These are phyloP conservation scores for Epistrophella euchroma DNA, from an alignment of 2,888 invertebrate species.

Conservation along the genomic window DNA sequence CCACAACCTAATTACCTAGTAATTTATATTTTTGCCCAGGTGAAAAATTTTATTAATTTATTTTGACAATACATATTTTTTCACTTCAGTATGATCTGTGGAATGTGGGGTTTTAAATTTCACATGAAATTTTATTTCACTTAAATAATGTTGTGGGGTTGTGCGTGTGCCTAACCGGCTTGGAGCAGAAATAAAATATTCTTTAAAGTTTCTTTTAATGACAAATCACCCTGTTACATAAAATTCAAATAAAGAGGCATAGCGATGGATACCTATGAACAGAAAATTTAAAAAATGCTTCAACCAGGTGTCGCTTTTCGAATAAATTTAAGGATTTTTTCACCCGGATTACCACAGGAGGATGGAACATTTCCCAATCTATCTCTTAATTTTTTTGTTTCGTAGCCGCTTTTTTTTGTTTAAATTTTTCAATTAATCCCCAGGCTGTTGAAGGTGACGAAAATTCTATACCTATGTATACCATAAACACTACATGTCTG, in stretches of 20 bases:
- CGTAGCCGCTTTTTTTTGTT: conserved; percentile 4
- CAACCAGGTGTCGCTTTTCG: conserved; percentile 52
- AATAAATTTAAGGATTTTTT: conserved; percentile 51
- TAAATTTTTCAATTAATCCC: conserved; percentile 20
- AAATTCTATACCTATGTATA: not conserved
- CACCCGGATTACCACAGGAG: conserved; percentile 34
- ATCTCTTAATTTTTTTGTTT: not conserved
- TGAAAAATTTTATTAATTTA: no score
- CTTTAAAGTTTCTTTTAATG: not conserved
- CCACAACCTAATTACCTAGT: no score
- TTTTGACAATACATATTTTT: no score
- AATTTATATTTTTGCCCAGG: no score
- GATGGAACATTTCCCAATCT: conserved; percentile 40
- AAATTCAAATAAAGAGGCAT: not conserved
- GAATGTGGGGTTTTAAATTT: no score
- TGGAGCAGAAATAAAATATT: no score
- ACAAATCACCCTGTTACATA: not conserved
- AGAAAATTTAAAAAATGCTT: conserved; percentile 6
- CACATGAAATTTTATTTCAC: no score
- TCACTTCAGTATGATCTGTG: no score
- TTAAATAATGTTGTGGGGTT: no score
- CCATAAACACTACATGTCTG: conserved; percentile 12
- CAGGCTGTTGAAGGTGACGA: conserved; percentile 23
- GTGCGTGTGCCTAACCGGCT: no score
- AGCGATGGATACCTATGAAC: not conserved